Conservation (phyloP, 2,797 vertebrate genomes). For the Xenentodon cancila region DNA sequence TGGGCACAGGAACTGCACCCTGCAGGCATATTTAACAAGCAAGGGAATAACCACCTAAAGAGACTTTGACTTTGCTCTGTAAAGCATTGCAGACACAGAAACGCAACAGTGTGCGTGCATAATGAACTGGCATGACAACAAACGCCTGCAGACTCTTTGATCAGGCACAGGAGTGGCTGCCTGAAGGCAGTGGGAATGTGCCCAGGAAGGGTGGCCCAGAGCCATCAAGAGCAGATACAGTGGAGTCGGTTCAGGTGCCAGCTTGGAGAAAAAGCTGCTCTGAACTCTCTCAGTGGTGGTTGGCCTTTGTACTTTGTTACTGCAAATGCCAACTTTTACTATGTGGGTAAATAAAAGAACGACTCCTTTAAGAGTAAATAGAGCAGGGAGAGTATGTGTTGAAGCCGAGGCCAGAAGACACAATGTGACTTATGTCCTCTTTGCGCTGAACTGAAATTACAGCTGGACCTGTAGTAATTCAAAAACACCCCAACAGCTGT, state of each 20-base stretch:
- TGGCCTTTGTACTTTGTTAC: constrained; percentile 57
- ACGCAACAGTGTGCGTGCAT: constrained; percentile 30
- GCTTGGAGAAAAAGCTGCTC: constrained; percentile 48
- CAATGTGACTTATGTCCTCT: constrained; percentile 14
- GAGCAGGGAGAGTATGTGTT: constrained; percentile 32
- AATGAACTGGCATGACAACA: constrained; percentile 70
- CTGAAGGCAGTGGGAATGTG: constrained; percentile 56
- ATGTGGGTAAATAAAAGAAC: constrained; percentile 48
- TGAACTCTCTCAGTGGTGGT: constrained; percentile 45
- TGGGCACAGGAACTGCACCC: constrained; percentile 40
- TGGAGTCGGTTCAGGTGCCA: constrained; percentile 51
- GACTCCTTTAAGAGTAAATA: constrained; percentile 41
- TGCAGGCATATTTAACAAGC: constrained; percentile 56
- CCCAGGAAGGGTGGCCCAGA: constrained; percentile 66
- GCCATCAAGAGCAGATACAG: constrained; percentile 66
- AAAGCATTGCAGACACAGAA: constrained; percentile 39
- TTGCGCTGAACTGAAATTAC: too few relatives aligned
- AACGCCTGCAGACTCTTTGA: constrained; percentile 75
- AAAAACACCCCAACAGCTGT: too few relatives aligned
- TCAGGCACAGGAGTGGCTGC: constrained; percentile 65
- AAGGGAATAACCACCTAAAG: constrained; percentile 46
- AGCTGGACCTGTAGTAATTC: too few relatives aligned
- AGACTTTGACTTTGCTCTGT: constrained; percentile 47
- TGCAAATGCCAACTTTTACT: constrained; percentile 32
- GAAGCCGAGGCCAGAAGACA: constrained; percentile 21